Conservation (phyloP, 2,797 vertebrate genomes). For the Echeneis naucrates region DNA sequence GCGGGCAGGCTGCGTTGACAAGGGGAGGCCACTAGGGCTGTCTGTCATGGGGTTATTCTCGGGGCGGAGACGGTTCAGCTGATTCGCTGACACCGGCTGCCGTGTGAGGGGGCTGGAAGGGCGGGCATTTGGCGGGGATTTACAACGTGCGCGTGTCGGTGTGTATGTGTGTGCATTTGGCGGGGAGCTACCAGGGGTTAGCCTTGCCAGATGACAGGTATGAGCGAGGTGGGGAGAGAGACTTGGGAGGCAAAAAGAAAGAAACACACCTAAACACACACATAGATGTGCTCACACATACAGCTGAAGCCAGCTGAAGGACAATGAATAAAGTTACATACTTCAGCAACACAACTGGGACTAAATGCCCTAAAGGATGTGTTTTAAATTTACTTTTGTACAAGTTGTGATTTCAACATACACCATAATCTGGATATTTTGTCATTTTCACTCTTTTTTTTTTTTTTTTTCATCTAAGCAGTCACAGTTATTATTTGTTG, state of each 20-base stretch:
- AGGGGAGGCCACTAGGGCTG: constrained; percentile 84
- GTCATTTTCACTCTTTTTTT: not conserved
- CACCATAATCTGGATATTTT: not conserved
- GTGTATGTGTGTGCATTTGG: constrained; percentile 71
- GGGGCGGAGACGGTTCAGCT: constrained; percentile 85
- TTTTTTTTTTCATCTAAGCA: not conserved
- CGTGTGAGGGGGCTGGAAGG: constrained; percentile 78
- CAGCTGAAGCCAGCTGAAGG: constrained; percentile 77
- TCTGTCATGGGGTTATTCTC: constrained; percentile 86
- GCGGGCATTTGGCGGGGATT: constrained; percentile 76
- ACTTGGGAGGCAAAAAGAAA: constrained; percentile 64
- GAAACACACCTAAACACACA: constrained; percentile 71
- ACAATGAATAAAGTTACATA: constrained; percentile 69
- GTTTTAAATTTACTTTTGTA: not conserved
- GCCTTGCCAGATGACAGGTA: constrained; percentile 84
- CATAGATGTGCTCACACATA: constrained; percentile 39
- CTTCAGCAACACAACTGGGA: constrained; percentile 80
- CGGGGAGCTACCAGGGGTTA: constrained; percentile 82
- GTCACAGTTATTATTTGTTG: not conserved
- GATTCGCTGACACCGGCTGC: constrained; percentile 83
- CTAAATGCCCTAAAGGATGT: constrained; percentile 61
- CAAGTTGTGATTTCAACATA: not conserved
- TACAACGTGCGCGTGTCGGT: constrained; percentile 57
- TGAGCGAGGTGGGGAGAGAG: constrained; percentile 69
- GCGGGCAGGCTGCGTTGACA: constrained; percentile 81